These are phyloP conservation scores for Pristiophorus japonicus DNA, from an alignment of 2,113 vertebrate genomes.

Conservation along the genomic window DNA sequence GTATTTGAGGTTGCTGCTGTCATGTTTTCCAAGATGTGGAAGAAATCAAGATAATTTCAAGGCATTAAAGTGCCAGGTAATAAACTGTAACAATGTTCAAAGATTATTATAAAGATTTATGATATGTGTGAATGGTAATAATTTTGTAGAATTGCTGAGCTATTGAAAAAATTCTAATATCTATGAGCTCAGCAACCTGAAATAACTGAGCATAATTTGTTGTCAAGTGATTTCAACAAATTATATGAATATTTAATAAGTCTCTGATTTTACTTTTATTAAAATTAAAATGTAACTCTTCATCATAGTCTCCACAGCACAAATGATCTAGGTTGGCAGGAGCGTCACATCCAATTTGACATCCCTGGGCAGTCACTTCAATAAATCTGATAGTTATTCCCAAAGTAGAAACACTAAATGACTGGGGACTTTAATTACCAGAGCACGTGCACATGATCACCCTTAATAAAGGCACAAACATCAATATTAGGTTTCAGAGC, in stretches of 20 bases:
- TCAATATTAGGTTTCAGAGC: background rate
- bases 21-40: background rate
- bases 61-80: background rate
- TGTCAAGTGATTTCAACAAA: background rate
- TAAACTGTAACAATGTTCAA: background rate
- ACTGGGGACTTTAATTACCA: background rate
- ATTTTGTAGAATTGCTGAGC: background rate
- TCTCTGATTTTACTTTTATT: background rate
- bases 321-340: background rate
- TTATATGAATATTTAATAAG: background rate
- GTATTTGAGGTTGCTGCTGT: background rate
- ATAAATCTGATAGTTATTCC: background rate
- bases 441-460: background rate
- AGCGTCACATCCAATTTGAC: background rate
- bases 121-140: background rate
- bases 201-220: conserved; percentile 5
- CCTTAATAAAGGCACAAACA: background rate
- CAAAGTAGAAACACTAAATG: background rate
- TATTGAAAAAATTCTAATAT: background rate
- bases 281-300: background rate
- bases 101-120: background rate
- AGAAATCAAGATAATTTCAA: too few relatives aligned
- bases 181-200: background rate
- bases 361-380: background rate
- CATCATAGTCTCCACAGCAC: too few relatives aligned